Conservation (phyloP, 2,113 vertebrate species). For the Bagarius yarrelli region DNA sequence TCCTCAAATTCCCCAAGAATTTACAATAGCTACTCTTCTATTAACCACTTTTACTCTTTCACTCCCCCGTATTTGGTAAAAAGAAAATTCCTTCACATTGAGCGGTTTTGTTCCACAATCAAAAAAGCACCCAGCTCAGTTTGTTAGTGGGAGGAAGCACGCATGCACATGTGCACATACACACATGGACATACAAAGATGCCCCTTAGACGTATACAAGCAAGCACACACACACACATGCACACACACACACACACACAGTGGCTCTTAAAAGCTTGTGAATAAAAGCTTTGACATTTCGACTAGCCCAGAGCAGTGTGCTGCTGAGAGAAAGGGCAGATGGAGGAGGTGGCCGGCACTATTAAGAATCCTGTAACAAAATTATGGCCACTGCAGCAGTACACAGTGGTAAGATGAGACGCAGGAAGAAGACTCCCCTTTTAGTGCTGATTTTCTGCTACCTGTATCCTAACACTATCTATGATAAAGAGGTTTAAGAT, state of each 20-base stretch:
- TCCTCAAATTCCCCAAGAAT: slow-evolving; percentile 2
- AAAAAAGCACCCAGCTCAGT: background rate
- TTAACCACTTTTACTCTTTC: slow-evolving; percentile 5
- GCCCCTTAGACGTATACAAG: background rate
- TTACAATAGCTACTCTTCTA: slow-evolving; percentile 9
- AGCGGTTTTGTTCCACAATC: background rate
- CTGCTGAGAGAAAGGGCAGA: slow-evolving; percentile 37
- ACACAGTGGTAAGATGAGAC: slow-evolving; percentile 33
- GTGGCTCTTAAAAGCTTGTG: slow-evolving; percentile 67
- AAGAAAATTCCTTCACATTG: slow-evolving; percentile 1
- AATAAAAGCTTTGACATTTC: slow-evolving; percentile 74
- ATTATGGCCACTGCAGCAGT: slow-evolving; percentile 64
- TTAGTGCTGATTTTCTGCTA: background rate
- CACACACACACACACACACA: slow-evolving; percentile 43
- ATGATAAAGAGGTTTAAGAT: background rate
- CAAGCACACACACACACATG: slow-evolving; percentile 31
- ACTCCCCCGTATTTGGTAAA: background rate
- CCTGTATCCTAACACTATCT: background rate
- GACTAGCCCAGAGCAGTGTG: slow-evolving; percentile 54
- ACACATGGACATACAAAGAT: slow-evolving; percentile 47
- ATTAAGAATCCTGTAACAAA: slow-evolving; percentile 70
- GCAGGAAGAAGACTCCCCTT: background rate
- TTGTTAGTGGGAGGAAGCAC: slow-evolving; percentile 24
- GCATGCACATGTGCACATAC: slow-evolving; percentile 12
- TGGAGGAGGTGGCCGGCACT: slow-evolving; percentile 61